phyloP scores from a whole-genome alignment of 2,888 invertebrate genomes.

The Oligia strigilis region DNA sequence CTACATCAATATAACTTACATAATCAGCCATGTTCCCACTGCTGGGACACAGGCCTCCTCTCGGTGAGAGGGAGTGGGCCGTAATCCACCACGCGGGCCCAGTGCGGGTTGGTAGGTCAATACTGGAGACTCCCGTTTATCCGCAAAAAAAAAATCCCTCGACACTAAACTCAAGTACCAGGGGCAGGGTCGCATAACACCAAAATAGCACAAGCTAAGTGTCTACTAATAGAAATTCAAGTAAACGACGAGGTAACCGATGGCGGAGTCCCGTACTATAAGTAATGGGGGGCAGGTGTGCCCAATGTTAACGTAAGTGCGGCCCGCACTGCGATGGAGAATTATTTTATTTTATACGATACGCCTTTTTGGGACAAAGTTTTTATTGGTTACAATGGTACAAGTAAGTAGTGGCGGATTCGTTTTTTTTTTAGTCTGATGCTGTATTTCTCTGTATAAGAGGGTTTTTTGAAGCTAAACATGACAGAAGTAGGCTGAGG shows the following conservation, averaged over 20 bases:
- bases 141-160: background rate
- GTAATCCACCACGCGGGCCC: too few species aligned
- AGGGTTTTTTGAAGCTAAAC: background rate
- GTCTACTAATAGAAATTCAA: constrained; percentile 65
- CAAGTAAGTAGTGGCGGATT: constrained; percentile 19
- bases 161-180: constrained; percentile 12
- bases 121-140: background rate
- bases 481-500: background rate
- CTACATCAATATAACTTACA: background rate
- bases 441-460: background rate
- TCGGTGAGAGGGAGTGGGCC: too few species aligned
- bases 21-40: too few species aligned
- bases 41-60: too few species aligned
- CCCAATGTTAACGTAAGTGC: constrained; percentile 63
- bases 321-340: constrained; percentile 61
- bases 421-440: background rate
- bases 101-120: background rate
- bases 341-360: constrained; percentile 65
- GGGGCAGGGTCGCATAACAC: constrained; percentile 35
- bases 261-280: constrained; percentile 61
- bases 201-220: constrained; percentile 59
- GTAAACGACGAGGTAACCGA: constrained; percentile 56
- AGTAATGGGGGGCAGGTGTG: constrained; percentile 66
- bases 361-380: constrained; percentile 50
- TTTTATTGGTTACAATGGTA: constrained; percentile 51